Conservation (phyloP, 2,797 vertebrate genomes). For the Manis crassicaudata region DNA sequence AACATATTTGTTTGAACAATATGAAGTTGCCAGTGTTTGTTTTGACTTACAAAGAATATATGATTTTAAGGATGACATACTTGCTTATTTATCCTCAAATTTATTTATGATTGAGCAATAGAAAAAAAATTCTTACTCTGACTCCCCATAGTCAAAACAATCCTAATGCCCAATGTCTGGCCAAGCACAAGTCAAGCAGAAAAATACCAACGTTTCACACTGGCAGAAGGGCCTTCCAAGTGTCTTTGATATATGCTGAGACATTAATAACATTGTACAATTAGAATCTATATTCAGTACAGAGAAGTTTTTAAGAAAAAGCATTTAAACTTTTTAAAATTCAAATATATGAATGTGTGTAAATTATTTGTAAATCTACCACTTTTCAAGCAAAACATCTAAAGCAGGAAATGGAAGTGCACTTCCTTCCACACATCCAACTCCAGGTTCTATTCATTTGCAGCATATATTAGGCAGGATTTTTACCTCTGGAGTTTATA, state of each 20-base stretch:
- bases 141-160: not conserved
- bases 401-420: not conserved
- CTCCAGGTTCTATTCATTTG: not conserved
- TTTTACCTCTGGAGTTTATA: not conserved
- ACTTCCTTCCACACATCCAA: not conserved
- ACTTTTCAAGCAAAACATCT: not conserved
- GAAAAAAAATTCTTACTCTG: not conserved
- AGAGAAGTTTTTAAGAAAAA: too few relatives aligned
- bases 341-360: not conserved
- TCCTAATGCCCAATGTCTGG: not conserved
- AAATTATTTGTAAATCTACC: not conserved
- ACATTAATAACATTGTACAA: not conserved
- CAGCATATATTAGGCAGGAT: not conserved
- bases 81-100: not conserved
- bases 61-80: not conserved
- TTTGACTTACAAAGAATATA: conserved; percentile 39
- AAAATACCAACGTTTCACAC: not conserved
- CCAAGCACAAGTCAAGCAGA: not conserved
- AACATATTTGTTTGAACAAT: not conserved
- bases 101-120: not conserved
- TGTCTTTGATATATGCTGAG: not conserved
- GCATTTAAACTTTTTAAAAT: not conserved
- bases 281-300: not conserved
- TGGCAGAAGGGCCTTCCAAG: not conserved
- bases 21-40: not conserved